phyloP scores from a whole-genome alignment of 2,113 vertebrate genomes.

The Spheniscus mendiculus region DNA sequence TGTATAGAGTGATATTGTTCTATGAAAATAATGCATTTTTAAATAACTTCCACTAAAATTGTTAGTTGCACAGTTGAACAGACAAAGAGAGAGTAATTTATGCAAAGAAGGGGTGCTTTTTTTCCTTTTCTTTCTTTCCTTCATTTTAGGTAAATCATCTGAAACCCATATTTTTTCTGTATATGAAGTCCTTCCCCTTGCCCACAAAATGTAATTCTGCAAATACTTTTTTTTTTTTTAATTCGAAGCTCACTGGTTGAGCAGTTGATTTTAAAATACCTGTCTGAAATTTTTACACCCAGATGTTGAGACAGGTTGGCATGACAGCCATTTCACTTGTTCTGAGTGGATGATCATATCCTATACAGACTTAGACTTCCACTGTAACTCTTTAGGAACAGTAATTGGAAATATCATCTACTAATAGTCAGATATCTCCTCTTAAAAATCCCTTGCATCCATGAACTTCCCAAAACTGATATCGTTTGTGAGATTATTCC shows the following conservation, averaged over 20 bases:
- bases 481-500: not conserved
- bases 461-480: not conserved
- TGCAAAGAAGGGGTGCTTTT: not conserved
- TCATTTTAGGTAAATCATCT: not conserved
- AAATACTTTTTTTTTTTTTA: not conserved
- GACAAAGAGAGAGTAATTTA: not conserved
- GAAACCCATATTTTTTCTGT: not conserved
- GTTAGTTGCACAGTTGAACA: not conserved
- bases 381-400: not conserved
- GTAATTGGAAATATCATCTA: not conserved
- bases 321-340: not conserved
- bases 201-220: not conserved
- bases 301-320: not conserved
- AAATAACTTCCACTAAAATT: not conserved
- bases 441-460: not conserved
- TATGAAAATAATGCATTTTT: not conserved
- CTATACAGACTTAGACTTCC: not conserved
- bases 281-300: not conserved
- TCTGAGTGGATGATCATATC: not conserved
- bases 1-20: not conserved
- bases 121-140: not conserved
- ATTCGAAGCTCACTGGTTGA: not conserved
- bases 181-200: not conserved
- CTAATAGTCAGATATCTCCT: not conserved
- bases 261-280: not conserved